A percentile compares a stretch with the other conserved stretches of the same genome.
phyloP scores from a whole-genome alignment of 2,888 invertebrate genomes.

The Drosophila conformis region DNA sequence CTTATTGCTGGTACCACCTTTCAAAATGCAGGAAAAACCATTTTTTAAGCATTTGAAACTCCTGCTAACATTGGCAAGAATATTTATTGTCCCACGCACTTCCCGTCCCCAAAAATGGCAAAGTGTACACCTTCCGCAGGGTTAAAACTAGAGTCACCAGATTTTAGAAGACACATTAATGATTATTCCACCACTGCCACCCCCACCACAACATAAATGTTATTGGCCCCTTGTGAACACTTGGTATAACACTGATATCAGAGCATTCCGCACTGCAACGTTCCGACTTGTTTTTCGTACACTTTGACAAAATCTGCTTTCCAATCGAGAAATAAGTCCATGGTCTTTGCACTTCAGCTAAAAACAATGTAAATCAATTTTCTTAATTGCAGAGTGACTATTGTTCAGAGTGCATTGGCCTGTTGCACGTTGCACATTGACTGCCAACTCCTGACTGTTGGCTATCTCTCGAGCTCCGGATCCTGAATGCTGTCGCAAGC shows the following conservation, averaged over 20 bases:
- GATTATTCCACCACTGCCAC: background rate
- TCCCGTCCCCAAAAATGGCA: background rate
- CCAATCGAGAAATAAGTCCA: background rate
- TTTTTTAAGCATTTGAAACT: no score
- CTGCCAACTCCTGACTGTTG: slow-evolving; percentile 2
- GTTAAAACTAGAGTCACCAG: background rate
- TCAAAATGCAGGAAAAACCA: background rate
- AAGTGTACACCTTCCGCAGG: background rate
- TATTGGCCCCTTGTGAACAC: background rate
- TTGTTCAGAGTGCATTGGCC: background rate
- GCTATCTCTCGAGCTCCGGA: background rate
- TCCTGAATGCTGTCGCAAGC: slow-evolving; percentile 9
- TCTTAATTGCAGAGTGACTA: background rate
- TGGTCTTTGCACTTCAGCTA: background rate
- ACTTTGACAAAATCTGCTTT: background rate
- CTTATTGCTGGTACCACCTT: background rate
- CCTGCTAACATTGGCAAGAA: background rate
- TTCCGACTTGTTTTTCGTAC: background rate
- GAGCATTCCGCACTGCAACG: background rate
- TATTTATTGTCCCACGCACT: background rate
- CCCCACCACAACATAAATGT: background rate
- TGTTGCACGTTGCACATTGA: background rate
- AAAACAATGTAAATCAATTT: background rate
- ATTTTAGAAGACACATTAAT: background rate
- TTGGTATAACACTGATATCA: background rate